phyloP scores from a whole-genome alignment of 1,140 invertebrate genomes.

The Drosophila pseudoananassae region DNA sequence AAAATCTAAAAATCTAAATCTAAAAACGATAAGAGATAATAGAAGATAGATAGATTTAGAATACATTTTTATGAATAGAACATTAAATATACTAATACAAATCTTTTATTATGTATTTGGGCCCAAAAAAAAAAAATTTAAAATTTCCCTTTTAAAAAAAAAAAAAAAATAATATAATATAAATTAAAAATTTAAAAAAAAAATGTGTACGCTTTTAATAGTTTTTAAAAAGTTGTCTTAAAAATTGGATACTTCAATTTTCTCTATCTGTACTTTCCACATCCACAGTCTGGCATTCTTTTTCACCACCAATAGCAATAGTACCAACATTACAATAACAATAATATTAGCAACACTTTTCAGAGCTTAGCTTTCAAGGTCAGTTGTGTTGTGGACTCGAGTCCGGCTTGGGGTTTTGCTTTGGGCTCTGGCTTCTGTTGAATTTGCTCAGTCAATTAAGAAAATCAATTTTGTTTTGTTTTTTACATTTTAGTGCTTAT shows the following conservation, averaged over 20 bases:
- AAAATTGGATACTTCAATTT: neutral
- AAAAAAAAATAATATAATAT: too few relatives aligned
- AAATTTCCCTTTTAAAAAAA: too few relatives aligned
- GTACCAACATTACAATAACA: constrained; percentile 11
- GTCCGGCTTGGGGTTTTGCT: constrained; percentile 38
- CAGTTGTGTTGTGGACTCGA: constrained; percentile 57
- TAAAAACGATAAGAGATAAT: neutral
- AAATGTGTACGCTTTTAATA: too few relatives aligned
- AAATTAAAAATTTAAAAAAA: too few relatives aligned
- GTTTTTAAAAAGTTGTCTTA: neutral
- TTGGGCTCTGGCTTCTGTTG: constrained; percentile 52
- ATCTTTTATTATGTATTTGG: too few relatives aligned
- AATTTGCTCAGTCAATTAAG: constrained; percentile 76
- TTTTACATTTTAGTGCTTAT: constrained; percentile 34
- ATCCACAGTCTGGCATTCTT: constrained; percentile 64
- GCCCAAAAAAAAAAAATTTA: too few relatives aligned
- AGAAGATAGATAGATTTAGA: too few relatives aligned
- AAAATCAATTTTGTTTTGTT: constrained; percentile 71
- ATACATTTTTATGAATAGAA: neutral
- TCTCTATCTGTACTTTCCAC: constrained; percentile 53
- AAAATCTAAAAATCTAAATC: too few relatives aligned
- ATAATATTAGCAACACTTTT: constrained; percentile 44
- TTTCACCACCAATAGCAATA: constrained; percentile 33
- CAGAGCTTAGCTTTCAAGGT: constrained; percentile 63
- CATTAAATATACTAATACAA: neutral